Percentiles rank a stretch among this genome's conserved stretches.
Evolutionary conservation across 2,113 vertebrate species (phyloP).

Genomic region (Bufo bufo): DNA sequence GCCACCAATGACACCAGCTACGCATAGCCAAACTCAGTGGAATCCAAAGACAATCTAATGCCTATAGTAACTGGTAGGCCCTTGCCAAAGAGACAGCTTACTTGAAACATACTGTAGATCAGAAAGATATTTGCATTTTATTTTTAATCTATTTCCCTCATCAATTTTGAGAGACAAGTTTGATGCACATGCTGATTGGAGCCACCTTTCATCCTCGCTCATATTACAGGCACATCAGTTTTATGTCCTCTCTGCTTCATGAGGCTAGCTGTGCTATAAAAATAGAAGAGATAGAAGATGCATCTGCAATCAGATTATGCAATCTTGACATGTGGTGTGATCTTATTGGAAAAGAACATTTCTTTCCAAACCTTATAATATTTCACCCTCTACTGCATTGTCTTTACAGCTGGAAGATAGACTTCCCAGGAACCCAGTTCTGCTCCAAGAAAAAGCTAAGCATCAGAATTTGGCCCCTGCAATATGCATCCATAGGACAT

Average conservation of each 20-base stretch:
- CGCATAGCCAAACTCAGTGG: no score
- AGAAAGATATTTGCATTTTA: no score
- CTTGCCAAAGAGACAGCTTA: no score
- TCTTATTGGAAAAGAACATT: not conserved
- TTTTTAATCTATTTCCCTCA: not conserved
- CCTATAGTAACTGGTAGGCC: no score
- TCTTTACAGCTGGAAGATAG: slow-evolving; percentile 24
- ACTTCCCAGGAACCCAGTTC: slow-evolving; percentile 1
- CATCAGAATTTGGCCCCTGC: not conserved
- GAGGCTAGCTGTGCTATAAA: not conserved
- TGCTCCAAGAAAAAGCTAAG: slow-evolving; percentile 13
- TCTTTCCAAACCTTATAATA: slow-evolving; percentile 5
- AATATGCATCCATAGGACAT: not conserved
- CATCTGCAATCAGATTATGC: slow-evolving; percentile 12
- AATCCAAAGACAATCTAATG: no score
- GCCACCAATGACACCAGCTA: no score
- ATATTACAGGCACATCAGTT: not conserved
- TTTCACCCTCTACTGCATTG: slow-evolving; percentile 3
- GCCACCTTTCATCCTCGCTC: not conserved
- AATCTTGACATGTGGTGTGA: slow-evolving; percentile 32
- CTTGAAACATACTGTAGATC: no score
- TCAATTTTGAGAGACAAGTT: not conserved
- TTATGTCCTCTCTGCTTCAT: not conserved
- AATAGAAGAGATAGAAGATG: slow-evolving; percentile 6
- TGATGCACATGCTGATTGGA: no score